Evolutionary conservation across 2,797 vertebrate genomes (phyloP).

Genomic region (Eremophila alpestris): DNA sequence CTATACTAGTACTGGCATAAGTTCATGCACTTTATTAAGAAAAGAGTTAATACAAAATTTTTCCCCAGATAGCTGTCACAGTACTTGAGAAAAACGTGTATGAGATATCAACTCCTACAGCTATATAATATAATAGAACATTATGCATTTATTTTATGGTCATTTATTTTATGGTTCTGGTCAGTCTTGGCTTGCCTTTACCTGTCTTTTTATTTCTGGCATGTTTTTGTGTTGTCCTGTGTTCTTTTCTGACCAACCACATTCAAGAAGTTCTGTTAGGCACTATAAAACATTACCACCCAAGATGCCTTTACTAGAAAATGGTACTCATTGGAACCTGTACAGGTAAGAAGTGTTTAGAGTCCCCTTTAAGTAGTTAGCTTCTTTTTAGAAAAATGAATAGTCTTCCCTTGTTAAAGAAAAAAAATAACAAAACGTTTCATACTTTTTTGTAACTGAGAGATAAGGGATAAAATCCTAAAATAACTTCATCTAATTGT

Average conservation of each 20-base stretch:
- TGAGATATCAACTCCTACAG: background rate
- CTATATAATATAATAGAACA: background rate
- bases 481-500: background rate
- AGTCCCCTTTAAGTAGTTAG: slow-evolving; percentile 15
- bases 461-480: background rate
- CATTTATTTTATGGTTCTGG: background rate
- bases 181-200: slow-evolving; percentile 48
- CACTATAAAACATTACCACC: slow-evolving; percentile 89
- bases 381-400: background rate
- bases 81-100: background rate
- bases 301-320: slow-evolving; percentile 94
- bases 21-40: background rate
- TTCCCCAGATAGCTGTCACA: background rate
- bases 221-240: slow-evolving; percentile 37
- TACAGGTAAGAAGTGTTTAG: slow-evolving; percentile 86
- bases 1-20: background rate
- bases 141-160: background rate
- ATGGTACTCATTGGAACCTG: slow-evolving; percentile 88
- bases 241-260: slow-evolving; percentile 51
- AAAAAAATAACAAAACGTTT: background rate
- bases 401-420: background rate
- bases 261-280: slow-evolving; percentile 86
- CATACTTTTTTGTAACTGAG: background rate
- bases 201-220: slow-evolving; percentile 68
- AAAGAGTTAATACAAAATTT: background rate